Evolutionary conservation across 2,888 invertebrate species (phyloP).

Genomic region (Ditula angustiorana): DNA sequence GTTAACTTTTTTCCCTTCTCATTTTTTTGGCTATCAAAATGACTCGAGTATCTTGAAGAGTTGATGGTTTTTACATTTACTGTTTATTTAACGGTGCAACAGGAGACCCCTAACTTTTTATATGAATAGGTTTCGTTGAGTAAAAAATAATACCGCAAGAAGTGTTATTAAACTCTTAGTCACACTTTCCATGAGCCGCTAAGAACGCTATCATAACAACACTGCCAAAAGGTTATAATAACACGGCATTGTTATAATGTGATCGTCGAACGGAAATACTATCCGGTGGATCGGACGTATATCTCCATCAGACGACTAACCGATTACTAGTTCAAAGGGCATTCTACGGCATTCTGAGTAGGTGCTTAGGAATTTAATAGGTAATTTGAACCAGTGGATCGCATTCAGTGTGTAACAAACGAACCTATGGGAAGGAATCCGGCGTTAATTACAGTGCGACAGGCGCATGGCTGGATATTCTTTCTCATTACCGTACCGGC

Average conservation of each 20-base stretch:
- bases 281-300: neutral
- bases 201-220: constrained; percentile 16
- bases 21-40: constrained; percentile 51
- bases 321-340: neutral
- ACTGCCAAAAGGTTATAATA: constrained; percentile 20
- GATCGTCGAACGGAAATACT: neutral
- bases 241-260: neutral
- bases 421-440: constrained; percentile 49
- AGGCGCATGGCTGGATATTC: constrained; percentile 67
- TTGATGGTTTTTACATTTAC: constrained; percentile 57
- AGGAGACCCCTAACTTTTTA: constrained; percentile 49
- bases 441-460: constrained; percentile 64
- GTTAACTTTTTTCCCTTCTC: constrained; percentile 57
- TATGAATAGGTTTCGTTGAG: constrained; percentile 49
- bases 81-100: constrained; percentile 59
- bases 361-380: neutral
- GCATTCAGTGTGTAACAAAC: constrained; percentile 44
- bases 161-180: constrained; percentile 33
- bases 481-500: constrained; percentile 68
- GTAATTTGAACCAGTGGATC: constrained; percentile 34
- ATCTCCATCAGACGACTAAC: neutral
- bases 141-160: constrained; percentile 49
- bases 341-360: neutral
- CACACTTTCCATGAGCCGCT: constrained; percentile 32
- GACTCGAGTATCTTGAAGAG: constrained; percentile 46